These are phyloP conservation scores for Danaus melanippus DNA, from an alignment of 1,140 invertebrate species.

Conservation along the genomic window DNA sequence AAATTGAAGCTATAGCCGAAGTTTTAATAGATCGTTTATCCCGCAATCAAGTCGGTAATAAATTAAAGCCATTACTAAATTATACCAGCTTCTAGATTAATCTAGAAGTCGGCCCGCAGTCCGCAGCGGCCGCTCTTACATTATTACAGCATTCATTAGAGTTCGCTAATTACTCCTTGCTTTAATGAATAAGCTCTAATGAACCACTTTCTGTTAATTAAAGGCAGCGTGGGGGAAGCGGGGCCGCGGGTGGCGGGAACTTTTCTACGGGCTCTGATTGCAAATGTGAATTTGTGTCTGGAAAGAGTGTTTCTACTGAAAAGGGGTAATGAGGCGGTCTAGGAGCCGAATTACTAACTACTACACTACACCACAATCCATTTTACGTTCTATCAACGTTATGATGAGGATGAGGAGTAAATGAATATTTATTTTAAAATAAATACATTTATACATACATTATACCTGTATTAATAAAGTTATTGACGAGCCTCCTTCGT, in stretches of 20 bases:
- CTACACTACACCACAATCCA: constrained; percentile 27
- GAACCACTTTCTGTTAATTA: constrained; percentile 90
- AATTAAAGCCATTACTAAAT: constrained; percentile 69
- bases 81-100: constrained; percentile 68
- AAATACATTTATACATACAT: no score
- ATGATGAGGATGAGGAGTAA: no score
- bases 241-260: constrained; percentile 36
- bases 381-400: no score
- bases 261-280: constrained; percentile 70
- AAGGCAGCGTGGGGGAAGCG: constrained; percentile 73
- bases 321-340: constrained; percentile 68
- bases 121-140: constrained; percentile 72
- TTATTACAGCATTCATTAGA: constrained; percentile 81
- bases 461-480: no score
- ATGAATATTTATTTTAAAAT: no score
- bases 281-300: constrained; percentile 72
- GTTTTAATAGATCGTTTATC: constrained; percentile 49
- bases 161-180: constrained; percentile 88
- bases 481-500: no score
- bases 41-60: constrained; percentile 63
- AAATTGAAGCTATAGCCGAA: constrained; percentile 27
- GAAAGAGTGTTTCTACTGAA: constrained; percentile 66
- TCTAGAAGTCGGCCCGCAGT: constrained; percentile 67
- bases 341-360: constrained; percentile 60
- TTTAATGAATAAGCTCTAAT: constrained; percentile 90